Evolutionary conservation across 2,797 vertebrate species (phyloP).

Genomic region (Columba guinea): DNA sequence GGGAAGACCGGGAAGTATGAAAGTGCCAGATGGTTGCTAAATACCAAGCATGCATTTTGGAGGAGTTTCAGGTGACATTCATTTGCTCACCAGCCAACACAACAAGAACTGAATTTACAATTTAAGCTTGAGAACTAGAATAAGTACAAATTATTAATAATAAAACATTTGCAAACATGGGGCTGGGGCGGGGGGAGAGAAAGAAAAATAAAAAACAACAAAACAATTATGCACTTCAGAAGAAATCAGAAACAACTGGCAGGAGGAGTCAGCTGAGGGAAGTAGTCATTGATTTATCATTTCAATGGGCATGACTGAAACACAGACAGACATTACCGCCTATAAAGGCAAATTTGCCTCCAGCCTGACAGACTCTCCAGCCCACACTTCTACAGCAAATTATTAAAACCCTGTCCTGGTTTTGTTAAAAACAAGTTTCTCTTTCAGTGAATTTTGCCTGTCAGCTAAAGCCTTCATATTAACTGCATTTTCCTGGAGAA

Average conservation of each 20-base stretch:
- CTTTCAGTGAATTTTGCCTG: no score
- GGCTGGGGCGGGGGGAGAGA: no score
- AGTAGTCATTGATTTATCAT: background rate
- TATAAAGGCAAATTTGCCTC: background rate
- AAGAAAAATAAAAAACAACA: background rate
- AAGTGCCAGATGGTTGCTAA: background rate
- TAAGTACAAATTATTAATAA: background rate
- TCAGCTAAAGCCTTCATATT: no score
- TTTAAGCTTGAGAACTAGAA: background rate
- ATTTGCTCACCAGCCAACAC: background rate
- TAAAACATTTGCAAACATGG: background rate
- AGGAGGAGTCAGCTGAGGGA: background rate
- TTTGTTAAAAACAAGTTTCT: no score
- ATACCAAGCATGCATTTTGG: background rate
- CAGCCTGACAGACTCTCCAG: background rate
- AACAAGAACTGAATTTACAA: background rate
- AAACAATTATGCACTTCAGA: background rate
- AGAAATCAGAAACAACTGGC: background rate
- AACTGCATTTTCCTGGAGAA: no score
- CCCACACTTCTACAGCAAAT: background rate
- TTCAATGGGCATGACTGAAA: background rate
- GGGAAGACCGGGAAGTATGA: rapidly evolving
- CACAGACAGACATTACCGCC: background rate
- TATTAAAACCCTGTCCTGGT: background rate
- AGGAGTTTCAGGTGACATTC: background rate